These are phyloP conservation scores for Stegana nigrithorax DNA, from an alignment of 2,888 invertebrate species.

Conservation along the genomic window DNA sequence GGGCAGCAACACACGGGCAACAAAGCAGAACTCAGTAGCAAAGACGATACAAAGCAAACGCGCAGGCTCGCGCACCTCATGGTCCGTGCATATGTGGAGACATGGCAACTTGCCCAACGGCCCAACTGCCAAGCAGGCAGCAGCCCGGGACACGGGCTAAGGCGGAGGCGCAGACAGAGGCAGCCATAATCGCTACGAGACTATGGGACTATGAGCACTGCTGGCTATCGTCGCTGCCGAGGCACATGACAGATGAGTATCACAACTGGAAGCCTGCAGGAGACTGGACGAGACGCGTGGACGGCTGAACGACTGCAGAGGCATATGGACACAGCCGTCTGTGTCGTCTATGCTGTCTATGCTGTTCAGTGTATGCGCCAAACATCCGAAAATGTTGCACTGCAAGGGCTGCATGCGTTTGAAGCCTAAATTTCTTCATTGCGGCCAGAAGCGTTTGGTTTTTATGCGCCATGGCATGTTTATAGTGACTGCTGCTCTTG, in stretches of 20 bases:
- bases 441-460: background rate
- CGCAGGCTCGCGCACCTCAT: constrained; percentile 1
- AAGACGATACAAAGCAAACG: too few species aligned
- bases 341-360: background rate
- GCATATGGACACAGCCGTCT: background rate
- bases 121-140: background rate
- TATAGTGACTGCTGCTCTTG: background rate
- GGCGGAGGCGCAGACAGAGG: background rate
- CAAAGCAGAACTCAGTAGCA: too few species aligned
- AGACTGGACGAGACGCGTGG: background rate
- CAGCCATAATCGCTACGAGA: background rate
- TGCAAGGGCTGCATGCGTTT: background rate
- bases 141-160: too few species aligned
- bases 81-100: background rate
- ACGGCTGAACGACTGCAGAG: background rate
- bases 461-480: too few species aligned
- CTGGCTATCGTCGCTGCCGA: constrained; percentile 5
- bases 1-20: too few species aligned
- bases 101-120: constrained; percentile 5
- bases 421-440: constrained; percentile 8
- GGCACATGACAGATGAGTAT: too few species aligned
- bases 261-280: too few species aligned
- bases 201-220: background rate
- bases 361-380: background rate
- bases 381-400: background rate